phyloP scores from a whole-genome alignment of 92 coral and sea anemone genomes.

The Ricordea florida region DNA sequence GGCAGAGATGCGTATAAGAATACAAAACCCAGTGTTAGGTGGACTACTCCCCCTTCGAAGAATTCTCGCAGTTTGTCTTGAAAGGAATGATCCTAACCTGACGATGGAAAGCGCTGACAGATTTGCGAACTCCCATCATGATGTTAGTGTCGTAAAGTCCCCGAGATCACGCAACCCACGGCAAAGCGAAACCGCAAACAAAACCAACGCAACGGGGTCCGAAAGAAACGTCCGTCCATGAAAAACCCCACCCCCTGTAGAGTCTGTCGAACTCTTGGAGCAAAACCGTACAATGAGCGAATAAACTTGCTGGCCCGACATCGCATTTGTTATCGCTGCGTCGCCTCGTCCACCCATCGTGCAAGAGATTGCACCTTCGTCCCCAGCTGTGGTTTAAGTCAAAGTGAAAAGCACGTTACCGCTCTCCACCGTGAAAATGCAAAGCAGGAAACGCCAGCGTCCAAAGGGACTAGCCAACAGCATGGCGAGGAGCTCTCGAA shows the following conservation, averaged over 20 bases:
- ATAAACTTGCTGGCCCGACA: constrained; percentile 34
- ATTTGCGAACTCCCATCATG: background rate
- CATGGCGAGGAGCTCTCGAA: constrained; percentile 35
- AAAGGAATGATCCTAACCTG: constrained; percentile 55
- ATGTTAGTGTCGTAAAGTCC: background rate
- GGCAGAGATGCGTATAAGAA: constrained; percentile 53
- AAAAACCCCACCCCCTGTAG: constrained; percentile 48
- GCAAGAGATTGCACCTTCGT: constrained; percentile 39
- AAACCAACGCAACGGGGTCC: constrained; percentile 1
- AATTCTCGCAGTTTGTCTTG: constrained; percentile 33
- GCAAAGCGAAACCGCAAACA: background rate
- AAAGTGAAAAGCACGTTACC: constrained; percentile 26
- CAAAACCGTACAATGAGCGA: constrained; percentile 14
- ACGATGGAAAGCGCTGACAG: constrained; percentile 7
- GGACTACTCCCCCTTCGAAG: constrained; percentile 46
- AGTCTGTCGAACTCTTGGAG: constrained; percentile 31
- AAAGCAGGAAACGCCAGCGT: background rate
- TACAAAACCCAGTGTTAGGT: background rate
- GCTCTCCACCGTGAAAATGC: constrained; percentile 25
- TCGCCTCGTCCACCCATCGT: constrained; percentile 37
- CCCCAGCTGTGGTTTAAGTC: constrained; percentile 17
- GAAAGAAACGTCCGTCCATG: background rate
- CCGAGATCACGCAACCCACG: too few species aligned
- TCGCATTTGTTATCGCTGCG: constrained; percentile 35
- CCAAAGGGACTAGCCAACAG: background rate